These are phyloP conservation scores for Urocitellus parryii DNA, from an alignment of 2,113 vertebrate genomes.

Conservation along the genomic window DNA sequence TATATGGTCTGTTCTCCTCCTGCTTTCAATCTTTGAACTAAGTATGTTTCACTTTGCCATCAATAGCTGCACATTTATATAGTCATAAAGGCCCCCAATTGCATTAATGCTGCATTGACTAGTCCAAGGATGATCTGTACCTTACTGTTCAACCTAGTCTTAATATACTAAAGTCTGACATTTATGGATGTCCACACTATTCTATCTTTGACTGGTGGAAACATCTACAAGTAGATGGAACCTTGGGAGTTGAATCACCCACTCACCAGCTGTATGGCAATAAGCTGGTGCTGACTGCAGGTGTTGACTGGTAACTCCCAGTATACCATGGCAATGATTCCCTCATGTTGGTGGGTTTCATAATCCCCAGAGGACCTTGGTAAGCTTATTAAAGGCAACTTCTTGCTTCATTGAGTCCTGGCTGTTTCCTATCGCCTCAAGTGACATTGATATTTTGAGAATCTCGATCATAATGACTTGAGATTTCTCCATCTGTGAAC, in stretches of 20 bases:
- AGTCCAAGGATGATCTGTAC: too few species aligned
- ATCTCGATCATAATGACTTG: not conserved
- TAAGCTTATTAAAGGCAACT: not conserved
- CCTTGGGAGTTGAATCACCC: not conserved
- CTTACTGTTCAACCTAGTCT: too few species aligned
- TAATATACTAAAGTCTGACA: too few species aligned
- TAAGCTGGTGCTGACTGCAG: not conserved
- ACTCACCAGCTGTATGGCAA: not conserved
- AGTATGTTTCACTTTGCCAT: too few species aligned
- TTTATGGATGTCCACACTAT: not conserved
- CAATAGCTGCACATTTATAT: too few species aligned
- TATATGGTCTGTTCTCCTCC: too few species aligned
- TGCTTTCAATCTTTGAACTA: too few species aligned
- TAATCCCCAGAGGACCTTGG: not conserved
- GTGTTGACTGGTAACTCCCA: not conserved
- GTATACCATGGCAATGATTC: too few species aligned
- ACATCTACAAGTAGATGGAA: not conserved
- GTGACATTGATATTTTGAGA: not conserved
- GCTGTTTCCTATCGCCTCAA: not conserved
- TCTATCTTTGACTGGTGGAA: not conserved
- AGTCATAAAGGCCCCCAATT: too few species aligned
- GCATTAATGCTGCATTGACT: too few species aligned
- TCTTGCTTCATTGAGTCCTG: not conserved
- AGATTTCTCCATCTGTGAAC: not conserved
- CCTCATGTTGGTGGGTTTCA: not conserved